These are phyloP conservation scores for Premnoplex brunnescens DNA, from an alignment of 2,797 vertebrate genomes.

Conservation along the genomic window DNA sequence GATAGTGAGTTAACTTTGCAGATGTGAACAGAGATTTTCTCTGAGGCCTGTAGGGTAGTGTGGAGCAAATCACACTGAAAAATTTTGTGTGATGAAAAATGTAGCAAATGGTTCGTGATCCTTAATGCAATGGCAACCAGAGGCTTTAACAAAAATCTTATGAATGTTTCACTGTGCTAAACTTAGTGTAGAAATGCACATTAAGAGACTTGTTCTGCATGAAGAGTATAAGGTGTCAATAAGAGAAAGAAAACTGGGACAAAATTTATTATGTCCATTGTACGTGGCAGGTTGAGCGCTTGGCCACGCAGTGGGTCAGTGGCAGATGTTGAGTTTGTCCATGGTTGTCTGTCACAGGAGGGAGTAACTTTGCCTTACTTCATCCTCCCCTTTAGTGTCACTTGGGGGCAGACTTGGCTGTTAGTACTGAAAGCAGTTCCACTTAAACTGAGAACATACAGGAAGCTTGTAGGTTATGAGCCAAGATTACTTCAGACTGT, in stretches of 20 bases:
- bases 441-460: neutral
- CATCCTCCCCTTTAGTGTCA: constrained; percentile 6
- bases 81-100: neutral
- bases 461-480: neutral
- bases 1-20: neutral
- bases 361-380: neutral
- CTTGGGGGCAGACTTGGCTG: constrained; percentile 63
- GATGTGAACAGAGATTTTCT: neutral
- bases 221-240: neutral
- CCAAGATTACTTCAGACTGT: neutral
- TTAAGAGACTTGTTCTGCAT: neutral
- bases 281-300: neutral
- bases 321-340: neutral
- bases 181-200: neutral
- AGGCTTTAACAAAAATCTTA: neutral
- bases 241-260: neutral
- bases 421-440: neutral
- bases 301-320: neutral
- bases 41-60: neutral
- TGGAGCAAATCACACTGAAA: neutral
- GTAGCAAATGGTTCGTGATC: neutral
- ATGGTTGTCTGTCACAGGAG: neutral
- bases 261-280: neutral
- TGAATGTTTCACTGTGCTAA: neutral
- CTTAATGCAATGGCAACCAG: neutral